These are phyloP conservation scores for Tupaia chinensis DNA, from an alignment of 2,113 vertebrate genomes.

Conservation along the genomic window DNA sequence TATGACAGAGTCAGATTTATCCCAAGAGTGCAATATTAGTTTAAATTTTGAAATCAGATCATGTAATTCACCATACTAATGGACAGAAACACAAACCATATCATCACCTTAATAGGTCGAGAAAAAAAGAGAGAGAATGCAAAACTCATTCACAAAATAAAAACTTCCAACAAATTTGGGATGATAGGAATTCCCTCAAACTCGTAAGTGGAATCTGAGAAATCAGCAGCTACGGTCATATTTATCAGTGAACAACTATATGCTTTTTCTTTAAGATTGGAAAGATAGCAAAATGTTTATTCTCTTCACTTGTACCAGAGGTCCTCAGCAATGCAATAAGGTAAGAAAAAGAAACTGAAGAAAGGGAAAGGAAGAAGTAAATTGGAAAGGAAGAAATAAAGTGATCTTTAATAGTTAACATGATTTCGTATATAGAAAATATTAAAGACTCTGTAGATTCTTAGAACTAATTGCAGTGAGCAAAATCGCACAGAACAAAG, in stretches of 20 bases:
- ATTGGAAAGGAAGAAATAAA: background rate
- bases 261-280: background rate
- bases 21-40: background rate
- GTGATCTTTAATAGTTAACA: background rate
- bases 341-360: conserved; percentile 37
- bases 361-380: background rate
- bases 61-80: background rate
- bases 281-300: background rate
- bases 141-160: conserved; percentile 16
- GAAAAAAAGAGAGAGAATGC: background rate
- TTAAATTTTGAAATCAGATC: conserved; percentile 39
- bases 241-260: background rate
- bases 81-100: background rate
- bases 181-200: background rate
- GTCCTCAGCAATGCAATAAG: background rate
- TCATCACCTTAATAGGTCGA: background rate
- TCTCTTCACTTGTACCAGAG: background rate
- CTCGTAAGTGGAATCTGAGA: background rate
- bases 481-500: background rate
- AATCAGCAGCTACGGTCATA: background rate
- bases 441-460: background rate
- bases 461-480: background rate
- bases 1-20: background rate
- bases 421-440: background rate
- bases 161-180: background rate